Evolutionary conservation across 2,113 vertebrate genomes (phyloP).

Genomic region (Aspiorhynchus laticeps): DNA sequence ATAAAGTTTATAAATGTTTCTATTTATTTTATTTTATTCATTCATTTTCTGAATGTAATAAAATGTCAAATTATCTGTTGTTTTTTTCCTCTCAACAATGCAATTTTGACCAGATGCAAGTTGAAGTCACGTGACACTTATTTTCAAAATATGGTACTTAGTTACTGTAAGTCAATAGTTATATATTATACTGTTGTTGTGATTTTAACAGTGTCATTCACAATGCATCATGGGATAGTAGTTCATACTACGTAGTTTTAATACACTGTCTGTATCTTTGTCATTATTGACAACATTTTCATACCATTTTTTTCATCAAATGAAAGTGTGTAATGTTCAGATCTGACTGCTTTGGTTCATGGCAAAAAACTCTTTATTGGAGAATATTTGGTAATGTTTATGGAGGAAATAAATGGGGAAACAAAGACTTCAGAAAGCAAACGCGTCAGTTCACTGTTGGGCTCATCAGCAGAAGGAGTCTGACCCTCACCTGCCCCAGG

Average conservation of each 20-base stretch:
- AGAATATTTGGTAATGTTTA: background rate
- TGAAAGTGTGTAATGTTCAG: background rate
- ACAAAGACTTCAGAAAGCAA: background rate
- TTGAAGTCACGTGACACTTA: background rate
- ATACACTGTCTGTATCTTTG: background rate
- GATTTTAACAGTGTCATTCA: background rate
- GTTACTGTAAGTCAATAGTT: background rate
- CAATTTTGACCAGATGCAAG: background rate
- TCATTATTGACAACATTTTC: background rate
- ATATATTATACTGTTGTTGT: background rate
- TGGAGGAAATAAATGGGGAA: background rate
- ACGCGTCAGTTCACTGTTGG: background rate
- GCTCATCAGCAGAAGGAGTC: background rate
- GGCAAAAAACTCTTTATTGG: background rate
- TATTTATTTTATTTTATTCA: too few relatives aligned
- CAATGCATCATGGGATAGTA: background rate
- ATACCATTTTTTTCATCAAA: background rate
- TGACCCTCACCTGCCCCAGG: conserved; percentile 86
- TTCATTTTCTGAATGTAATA: background rate
- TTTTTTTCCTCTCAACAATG: too few relatives aligned
- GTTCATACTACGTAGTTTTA: background rate
- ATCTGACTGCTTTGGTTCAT: background rate
- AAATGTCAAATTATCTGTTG: too few relatives aligned
- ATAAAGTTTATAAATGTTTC: background rate
- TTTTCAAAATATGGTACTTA: background rate